Percentiles rank a stretch among this genome's conserved stretches.
These are phyloP conservation scores for Acanthornis magna DNA, from an alignment of 2,797 vertebrate species.

Conservation along the genomic window DNA sequence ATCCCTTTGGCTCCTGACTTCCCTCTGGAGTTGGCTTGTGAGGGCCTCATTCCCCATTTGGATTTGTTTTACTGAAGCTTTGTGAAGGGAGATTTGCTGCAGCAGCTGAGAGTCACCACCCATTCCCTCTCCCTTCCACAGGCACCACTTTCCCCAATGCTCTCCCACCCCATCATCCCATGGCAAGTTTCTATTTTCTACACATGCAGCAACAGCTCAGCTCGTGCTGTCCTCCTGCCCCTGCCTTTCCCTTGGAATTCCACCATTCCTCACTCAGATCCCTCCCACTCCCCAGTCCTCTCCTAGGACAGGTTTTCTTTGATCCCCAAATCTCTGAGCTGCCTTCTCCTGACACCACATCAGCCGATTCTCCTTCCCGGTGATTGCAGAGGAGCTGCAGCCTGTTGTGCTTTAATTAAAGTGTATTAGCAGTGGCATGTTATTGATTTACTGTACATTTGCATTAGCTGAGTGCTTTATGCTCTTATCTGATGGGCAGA, in stretches of 20 bases:
- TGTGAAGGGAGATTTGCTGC: not conserved
- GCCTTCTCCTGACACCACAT: not conserved
- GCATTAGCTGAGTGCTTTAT: conserved; percentile 30
- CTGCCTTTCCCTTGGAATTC: not conserved
- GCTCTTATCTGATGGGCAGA: conserved; percentile 56
- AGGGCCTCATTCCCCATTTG: not conserved
- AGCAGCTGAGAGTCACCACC: not conserved
- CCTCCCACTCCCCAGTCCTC: not conserved
- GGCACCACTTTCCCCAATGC: not conserved
- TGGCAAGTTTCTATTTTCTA: not conserved
- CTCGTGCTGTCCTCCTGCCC: not conserved
- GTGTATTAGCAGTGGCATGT: conserved; percentile 17
- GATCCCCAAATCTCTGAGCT: not conserved
- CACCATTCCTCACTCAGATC: not conserved
- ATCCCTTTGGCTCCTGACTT: not conserved
- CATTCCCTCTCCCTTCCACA: not conserved
- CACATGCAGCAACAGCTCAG: accelerated
- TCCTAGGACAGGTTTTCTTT: not conserved
- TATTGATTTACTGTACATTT: conserved; percentile 57
- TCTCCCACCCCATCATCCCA: not conserved
- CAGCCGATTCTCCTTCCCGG: not conserved
- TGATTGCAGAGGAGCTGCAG: conserved; percentile 17
- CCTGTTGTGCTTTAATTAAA: conserved; percentile 47
- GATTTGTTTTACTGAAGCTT: not conserved
- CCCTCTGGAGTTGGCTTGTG: not conserved